These are phyloP conservation scores for Drosophila ezoana DNA, from an alignment of 2,888 invertebrate genomes.

Conservation along the genomic window DNA sequence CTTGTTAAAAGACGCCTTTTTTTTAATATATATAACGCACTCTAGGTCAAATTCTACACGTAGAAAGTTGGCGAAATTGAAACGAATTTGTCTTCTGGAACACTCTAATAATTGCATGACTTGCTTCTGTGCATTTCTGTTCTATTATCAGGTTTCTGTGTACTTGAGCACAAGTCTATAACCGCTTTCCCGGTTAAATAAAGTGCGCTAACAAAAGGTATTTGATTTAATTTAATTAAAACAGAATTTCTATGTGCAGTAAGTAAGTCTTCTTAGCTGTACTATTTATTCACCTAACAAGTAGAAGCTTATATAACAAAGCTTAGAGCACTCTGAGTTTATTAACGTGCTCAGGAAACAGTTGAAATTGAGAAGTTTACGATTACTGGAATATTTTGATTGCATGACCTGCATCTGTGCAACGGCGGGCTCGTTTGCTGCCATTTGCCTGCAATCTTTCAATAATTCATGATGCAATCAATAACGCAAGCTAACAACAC, in stretches of 20 bases:
- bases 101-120: slow-evolving; percentile 18
- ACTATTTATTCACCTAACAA: too few relatives aligned
- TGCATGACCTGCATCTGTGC: slow-evolving; percentile 56
- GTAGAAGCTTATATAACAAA: too few relatives aligned
- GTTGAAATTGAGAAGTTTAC: slow-evolving; percentile 11
- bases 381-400: slow-evolving; percentile 20
- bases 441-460: slow-evolving; percentile 61
- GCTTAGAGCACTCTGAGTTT: too few relatives aligned
- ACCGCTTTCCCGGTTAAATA: too few relatives aligned
- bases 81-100: slow-evolving; percentile 14
- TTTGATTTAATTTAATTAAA: too few relatives aligned
- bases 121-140: background rate
- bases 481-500: slow-evolving; percentile 73
- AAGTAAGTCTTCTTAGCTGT: too few relatives aligned
- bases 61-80: background rate
- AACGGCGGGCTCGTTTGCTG: slow-evolving; percentile 44
- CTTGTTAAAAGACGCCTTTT: too few relatives aligned
- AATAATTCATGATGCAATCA: slow-evolving; percentile 78
- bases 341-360: background rate
- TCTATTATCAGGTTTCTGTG: background rate
- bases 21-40: background rate
- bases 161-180: too few relatives aligned
- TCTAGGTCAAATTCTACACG: background rate
- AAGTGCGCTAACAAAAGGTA: too few relatives aligned
- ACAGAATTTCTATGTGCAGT: too few relatives aligned